A percentile compares a stretch with the other conserved stretches of the same genome.
Evolutionary conservation across 1,140 invertebrate genomes (phyloP).

Genomic region (Diabrotica undecimpunctata): DNA sequence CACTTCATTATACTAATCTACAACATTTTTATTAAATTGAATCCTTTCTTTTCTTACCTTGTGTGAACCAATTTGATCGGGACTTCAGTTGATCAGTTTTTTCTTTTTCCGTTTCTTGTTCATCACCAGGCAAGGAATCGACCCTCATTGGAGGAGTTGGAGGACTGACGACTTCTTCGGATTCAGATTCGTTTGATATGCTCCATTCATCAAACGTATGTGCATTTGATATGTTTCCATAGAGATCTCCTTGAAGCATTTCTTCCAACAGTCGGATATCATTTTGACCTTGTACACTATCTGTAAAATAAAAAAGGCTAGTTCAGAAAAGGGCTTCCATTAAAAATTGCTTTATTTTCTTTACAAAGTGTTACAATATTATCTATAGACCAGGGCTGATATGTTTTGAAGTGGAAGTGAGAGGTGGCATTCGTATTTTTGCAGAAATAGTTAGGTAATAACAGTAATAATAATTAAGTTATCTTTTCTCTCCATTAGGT

Average conservation of each 20-base stretch:
- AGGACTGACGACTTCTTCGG: constrained; percentile 47
- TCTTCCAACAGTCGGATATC: constrained; percentile 40
- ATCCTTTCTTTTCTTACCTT: not conserved
- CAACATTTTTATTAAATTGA: no score
- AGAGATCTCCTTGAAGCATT: constrained; percentile 41
- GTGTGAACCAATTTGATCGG: constrained; percentile 38
- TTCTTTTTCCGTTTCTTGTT: constrained; percentile 19
- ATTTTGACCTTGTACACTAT: not conserved
- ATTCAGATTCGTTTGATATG: constrained; percentile 43
- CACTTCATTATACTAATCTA: no score
- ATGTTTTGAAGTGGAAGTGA: no score
- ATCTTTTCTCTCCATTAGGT: no score
- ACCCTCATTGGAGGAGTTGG: constrained; percentile 52
- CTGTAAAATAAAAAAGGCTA: no score
- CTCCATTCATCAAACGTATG: constrained; percentile 43
- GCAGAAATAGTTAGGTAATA: no score
- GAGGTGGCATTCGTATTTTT: no score
- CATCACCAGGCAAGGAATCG: constrained; percentile 47
- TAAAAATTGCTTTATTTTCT: no score
- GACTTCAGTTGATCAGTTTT: constrained; percentile 20
- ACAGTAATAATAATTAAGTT: no score
- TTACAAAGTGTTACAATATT: no score
- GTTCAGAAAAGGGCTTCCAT: no score
- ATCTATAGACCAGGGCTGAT: no score
- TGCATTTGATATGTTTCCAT: constrained; percentile 37